A percentile compares a stretch with the other conserved stretches of the same genome.
Evolutionary conservation across 2,888 invertebrate species (phyloP).

Genomic region (Strigamia transsilvanica): DNA sequence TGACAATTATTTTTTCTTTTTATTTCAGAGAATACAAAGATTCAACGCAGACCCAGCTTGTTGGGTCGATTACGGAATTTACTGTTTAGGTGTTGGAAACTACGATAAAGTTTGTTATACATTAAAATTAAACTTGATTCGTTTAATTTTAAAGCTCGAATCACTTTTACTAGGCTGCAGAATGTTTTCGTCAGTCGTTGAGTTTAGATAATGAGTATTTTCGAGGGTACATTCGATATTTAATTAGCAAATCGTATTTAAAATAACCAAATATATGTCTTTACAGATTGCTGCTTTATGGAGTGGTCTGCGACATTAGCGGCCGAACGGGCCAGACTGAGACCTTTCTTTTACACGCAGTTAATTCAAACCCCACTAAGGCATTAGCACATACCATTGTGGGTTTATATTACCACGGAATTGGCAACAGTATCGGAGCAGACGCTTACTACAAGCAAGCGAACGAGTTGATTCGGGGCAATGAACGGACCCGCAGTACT

Average conservation of each 20-base stretch:
- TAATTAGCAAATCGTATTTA: not conserved
- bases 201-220: not conserved
- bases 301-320: not conserved
- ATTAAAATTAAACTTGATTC: not conserved
- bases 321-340: not conserved
- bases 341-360: slow-evolving; percentile 7
- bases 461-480: not conserved
- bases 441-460: slow-evolving; percentile 13
- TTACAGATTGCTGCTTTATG: slow-evolving; percentile 11
- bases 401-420: slow-evolving; percentile 18
- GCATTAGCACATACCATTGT: not conserved
- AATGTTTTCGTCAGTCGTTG: slow-evolving; percentile 22
- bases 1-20: not conserved
- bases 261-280: not conserved
- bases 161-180: slow-evolving; percentile 1
- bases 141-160: not conserved
- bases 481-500: not conserved
- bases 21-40: slow-evolving; percentile 22
- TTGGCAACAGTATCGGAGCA: not conserved
- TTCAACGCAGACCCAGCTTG: not conserved
- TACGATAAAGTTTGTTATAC: slow-evolving; percentile 12
- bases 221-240: not conserved
- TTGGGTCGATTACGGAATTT: slow-evolving; percentile 41
- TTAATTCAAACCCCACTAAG: not conserved
- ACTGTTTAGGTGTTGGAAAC: slow-evolving; percentile 33